Percentiles rank a stretch among this genome's conserved stretches.
Conservation (phyloP, 2,113 vertebrate genomes). For the Muscicapa adusta region DNA sequence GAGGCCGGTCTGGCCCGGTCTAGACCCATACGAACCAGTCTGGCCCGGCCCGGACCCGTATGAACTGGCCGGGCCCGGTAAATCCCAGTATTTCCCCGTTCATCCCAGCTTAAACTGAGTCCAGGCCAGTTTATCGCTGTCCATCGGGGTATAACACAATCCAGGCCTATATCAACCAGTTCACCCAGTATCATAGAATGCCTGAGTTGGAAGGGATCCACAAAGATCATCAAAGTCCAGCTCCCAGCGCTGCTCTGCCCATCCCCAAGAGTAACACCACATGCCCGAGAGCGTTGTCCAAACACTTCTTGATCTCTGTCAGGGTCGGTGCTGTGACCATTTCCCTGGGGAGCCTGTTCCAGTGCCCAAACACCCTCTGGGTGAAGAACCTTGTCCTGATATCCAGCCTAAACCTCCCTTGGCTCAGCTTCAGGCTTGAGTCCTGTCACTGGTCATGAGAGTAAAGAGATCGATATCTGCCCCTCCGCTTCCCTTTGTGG, state of each 20-base stretch:
- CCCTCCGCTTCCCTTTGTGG: background rate
- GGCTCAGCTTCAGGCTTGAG: background rate
- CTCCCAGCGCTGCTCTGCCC: background rate
- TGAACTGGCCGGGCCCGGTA: too few species aligned
- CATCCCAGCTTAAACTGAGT: too few species aligned
- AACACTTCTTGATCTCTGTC: too few species aligned
- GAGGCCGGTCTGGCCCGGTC: accelerated
- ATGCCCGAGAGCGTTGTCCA: background rate
- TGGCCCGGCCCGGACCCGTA: accelerated
- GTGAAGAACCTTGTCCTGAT: background rate
- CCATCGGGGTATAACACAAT: background rate
- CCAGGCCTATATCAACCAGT: background rate
- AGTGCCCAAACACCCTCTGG: accelerated
- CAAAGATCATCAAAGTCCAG: accelerated
- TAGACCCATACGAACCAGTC: too few species aligned
- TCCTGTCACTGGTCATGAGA: background rate
- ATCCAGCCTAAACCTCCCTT: background rate
- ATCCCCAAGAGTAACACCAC: too few species aligned
- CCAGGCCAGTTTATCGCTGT: background rate
- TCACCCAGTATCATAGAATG: background rate
- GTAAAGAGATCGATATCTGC: accelerated
- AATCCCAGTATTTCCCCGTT: too few species aligned
- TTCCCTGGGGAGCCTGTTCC: background rate
- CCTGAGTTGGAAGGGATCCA: too few species aligned
- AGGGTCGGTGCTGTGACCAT: too few species aligned